These are phyloP conservation scores for Esox niger DNA, from an alignment of 2,113 vertebrate species.

Conservation along the genomic window DNA sequence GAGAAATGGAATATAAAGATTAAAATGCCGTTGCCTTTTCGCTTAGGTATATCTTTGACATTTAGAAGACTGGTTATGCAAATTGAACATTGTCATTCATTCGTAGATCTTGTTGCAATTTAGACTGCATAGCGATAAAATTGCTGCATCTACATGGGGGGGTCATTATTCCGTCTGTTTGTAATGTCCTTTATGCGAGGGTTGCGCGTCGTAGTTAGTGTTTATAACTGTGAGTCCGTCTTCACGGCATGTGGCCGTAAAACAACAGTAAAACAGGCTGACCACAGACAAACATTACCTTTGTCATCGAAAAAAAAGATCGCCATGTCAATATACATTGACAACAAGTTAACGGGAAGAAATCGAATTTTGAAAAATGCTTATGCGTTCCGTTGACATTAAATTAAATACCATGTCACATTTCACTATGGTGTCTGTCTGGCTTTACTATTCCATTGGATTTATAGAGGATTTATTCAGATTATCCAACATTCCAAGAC, in stretches of 20 bases:
- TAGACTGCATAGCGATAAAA: conserved; percentile 45
- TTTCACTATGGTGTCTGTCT: no score
- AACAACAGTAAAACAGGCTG: no score
- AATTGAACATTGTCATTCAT: conserved; percentile 45
- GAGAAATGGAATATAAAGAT: not conserved
- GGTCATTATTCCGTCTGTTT: conserved; percentile 48
- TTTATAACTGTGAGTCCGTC: no score
- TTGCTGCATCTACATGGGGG: conserved; percentile 43
- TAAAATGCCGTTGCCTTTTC: conserved; percentile 48
- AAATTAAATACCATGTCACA: conserved; percentile 4
- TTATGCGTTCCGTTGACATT: conserved; percentile 41
- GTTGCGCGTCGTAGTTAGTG: no score
- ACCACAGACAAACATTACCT: no score
- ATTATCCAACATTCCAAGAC: conserved; percentile 51
- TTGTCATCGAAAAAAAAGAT: no score
- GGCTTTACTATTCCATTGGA: conserved; percentile 28
- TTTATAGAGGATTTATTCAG: conserved; percentile 40
- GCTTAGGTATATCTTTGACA: conserved; percentile 61
- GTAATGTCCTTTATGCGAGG: conserved; percentile 21
- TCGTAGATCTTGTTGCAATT: conserved; percentile 46
- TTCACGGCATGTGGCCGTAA: no score
- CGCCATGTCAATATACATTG: no score
- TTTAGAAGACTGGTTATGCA: conserved; percentile 61
- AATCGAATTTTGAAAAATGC: not conserved
- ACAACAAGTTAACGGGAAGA: conserved; percentile 1